phyloP scores from a whole-genome alignment of 2,113 vertebrate species.

The Pangasianodon gigas region DNA sequence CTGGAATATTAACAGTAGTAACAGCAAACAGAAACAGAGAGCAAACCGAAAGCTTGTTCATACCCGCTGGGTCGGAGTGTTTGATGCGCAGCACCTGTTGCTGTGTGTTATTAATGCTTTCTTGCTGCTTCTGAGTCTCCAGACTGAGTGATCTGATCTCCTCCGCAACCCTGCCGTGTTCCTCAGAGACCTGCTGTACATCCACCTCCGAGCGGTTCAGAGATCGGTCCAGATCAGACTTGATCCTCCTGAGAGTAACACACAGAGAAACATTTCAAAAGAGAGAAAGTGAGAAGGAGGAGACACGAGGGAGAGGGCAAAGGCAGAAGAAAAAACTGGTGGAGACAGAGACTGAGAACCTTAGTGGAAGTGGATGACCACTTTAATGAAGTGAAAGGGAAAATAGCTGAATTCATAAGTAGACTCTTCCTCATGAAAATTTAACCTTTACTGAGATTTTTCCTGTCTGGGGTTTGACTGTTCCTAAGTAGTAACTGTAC shows the following conservation, averaged over 20 bases:
- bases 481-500: not conserved
- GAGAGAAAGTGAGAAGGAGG: not conserved
- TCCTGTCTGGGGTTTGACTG: not conserved
- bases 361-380: not conserved
- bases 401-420: not conserved
- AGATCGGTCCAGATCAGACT: constrained; percentile 78
- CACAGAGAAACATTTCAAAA: not conserved
- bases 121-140: constrained; percentile 77
- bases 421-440: not conserved
- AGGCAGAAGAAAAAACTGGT: not conserved
- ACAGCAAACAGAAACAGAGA: not conserved
- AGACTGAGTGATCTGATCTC: constrained; percentile 71
- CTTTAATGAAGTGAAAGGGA: not conserved
- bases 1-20: not conserved
- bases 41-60: constrained; percentile 44
- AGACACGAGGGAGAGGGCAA: not conserved
- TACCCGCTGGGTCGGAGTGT: constrained; percentile 89
- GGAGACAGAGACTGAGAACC: not conserved
- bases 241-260: constrained; percentile 73
- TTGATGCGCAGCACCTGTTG: constrained; percentile 85
- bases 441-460: not conserved
- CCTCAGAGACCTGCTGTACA: constrained; percentile 67
- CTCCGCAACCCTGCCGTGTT: constrained; percentile 69
- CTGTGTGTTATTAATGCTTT: constrained; percentile 73
- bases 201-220: constrained; percentile 76